A percentile compares a stretch with the other conserved stretches of the same genome.
Evolutionary conservation across 2,113 vertebrate species (phyloP).

Genomic region (Brachyistius frenatus): DNA sequence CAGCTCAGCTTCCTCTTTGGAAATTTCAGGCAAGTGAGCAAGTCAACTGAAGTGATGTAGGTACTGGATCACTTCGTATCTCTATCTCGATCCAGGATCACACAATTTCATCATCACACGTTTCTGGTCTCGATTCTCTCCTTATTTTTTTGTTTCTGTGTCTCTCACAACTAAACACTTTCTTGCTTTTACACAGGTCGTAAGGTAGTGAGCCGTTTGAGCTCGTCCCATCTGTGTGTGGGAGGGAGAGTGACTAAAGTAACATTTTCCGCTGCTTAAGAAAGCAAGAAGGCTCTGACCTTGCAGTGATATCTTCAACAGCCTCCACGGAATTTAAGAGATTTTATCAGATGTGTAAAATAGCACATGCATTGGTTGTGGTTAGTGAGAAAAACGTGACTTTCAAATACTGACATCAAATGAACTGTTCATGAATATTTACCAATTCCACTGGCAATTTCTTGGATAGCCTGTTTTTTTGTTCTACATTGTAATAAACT

Average conservation of each 20-base stretch:
- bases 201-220: slow-evolving; percentile 21
- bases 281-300: slow-evolving; percentile 37
- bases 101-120: no score
- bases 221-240: slow-evolving; percentile 31
- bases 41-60: no score
- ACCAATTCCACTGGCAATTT: not conserved
- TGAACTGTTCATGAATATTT: not conserved
- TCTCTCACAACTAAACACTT: not conserved
- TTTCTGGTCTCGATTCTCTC: not conserved
- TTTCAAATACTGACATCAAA: no score
- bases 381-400: no score
- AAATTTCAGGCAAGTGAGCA: no score
- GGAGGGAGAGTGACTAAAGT: slow-evolving; percentile 32
- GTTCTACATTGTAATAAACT: not conserved
- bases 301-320: slow-evolving; percentile 33
- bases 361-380: not conserved
- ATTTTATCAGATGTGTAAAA: not conserved
- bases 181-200: not conserved
- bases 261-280: slow-evolving; percentile 23
- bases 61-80: no score
- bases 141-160: not conserved
- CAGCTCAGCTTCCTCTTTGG: no score
- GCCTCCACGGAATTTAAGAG: not conserved
- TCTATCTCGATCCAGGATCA: not conserved
- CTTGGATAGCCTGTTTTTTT: not conserved